Conservation (phyloP, 2,797 vertebrate species). For the Enteromius argenteus region DNA sequence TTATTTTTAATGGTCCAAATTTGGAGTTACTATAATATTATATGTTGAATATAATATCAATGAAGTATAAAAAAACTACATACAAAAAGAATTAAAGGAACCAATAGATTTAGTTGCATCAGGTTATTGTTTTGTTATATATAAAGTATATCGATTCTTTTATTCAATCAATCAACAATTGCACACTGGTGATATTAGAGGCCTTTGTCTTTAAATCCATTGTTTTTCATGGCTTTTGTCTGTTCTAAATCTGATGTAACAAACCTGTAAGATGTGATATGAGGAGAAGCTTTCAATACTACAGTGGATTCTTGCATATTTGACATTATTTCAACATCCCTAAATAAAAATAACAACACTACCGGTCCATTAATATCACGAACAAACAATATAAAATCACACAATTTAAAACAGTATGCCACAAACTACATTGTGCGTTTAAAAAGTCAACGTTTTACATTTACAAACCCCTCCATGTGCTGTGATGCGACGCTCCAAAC, state of each 20-base stretch:
- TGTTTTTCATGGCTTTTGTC: slow-evolving; percentile 28
- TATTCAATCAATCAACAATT: background rate
- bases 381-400: background rate
- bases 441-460: background rate
- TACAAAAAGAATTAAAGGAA: background rate
- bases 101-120: background rate
- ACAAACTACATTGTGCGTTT: background rate
- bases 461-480: slow-evolving; percentile 10
- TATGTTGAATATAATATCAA: background rate
- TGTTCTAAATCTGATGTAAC: slow-evolving; percentile 34
- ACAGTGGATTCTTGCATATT: background rate
- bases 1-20: background rate
- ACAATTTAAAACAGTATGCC: background rate
- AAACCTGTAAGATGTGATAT: slow-evolving; percentile 17
- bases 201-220: background rate
- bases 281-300: background rate
- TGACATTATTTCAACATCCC: background rate
- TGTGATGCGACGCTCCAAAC: slow-evolving; percentile 55
- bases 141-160: background rate
- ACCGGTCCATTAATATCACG: background rate
- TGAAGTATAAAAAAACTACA: background rate
- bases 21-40: background rate
- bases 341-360: background rate
- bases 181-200: background rate
- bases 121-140: background rate